A percentile compares a stretch with the other conserved stretches of the same genome.
Evolutionary conservation across 2,888 invertebrate genomes (phyloP).

Genomic region (Hanleya hanleyi): DNA sequence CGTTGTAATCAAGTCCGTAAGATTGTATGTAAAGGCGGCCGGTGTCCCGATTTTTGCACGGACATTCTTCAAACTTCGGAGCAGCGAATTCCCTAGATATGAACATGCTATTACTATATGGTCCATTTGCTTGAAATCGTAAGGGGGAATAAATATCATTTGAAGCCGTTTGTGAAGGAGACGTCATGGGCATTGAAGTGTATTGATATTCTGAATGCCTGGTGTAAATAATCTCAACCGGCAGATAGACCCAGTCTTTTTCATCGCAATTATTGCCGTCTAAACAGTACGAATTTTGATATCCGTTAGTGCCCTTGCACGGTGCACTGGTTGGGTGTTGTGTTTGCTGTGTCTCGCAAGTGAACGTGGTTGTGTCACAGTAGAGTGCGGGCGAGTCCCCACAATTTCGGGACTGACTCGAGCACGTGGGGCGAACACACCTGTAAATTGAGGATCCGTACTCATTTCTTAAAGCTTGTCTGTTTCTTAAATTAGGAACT

Average conservation of each 20-base stretch:
- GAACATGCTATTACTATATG: neutral
- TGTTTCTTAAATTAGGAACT: slow-evolving; percentile 50
- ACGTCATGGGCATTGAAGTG: slow-evolving; percentile 49
- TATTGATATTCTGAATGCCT: slow-evolving; percentile 53
- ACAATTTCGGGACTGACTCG: neutral
- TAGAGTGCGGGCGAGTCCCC: neutral
- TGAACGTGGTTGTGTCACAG: neutral
- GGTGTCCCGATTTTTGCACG: slow-evolving; percentile 1
- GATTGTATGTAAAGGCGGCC: slow-evolving; percentile 50
- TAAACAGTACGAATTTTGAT: slow-evolving; percentile 59
- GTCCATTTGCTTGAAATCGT: neutral
- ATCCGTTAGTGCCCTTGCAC: neutral
- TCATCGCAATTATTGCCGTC: slow-evolving; percentile 58
- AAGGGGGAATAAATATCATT: slow-evolving; percentile 53
- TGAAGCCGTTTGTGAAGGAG: slow-evolving; percentile 40
- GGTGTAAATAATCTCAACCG: slow-evolving; percentile 55
- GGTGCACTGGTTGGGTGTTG: neutral
- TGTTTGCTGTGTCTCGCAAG: neutral
- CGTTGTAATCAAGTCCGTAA: slow-evolving; percentile 59
- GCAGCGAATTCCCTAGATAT: slow-evolving; percentile 16
- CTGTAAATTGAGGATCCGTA: slow-evolving; percentile 31
- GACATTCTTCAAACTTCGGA: slow-evolving; percentile 9
- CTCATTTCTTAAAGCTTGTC: slow-evolving; percentile 49
- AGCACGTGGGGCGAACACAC: slow-evolving; percentile 26
- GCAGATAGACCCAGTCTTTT: slow-evolving; percentile 58